phyloP scores from a whole-genome alignment of 2,888 invertebrate species.

The Pecten maximus region DNA sequence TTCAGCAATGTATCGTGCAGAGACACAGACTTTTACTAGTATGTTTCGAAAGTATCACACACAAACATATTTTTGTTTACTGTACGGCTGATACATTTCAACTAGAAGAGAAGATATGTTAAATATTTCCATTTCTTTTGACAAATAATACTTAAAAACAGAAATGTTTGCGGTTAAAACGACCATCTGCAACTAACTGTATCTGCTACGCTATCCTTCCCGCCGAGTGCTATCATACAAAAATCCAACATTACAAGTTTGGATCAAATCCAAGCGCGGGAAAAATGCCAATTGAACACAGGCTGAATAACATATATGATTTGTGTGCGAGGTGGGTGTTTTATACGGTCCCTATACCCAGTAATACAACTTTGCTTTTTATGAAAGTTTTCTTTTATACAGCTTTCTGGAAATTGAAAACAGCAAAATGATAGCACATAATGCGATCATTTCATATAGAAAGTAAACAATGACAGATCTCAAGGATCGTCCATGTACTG shows the following conservation, averaged over 20 bases:
- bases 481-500: no score
- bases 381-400: neutral
- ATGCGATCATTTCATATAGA: neutral
- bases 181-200: neutral
- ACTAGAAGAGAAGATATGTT: neutral
- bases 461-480: neutral
- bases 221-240: neutral
- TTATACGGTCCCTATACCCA: neutral
- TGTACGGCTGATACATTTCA: neutral
- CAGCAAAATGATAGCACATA: neutral
- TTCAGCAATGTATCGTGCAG: no score
- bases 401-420: neutral
- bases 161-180: neutral
- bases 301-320: neutral
- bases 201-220: neutral
- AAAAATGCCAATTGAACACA: slow-evolving; percentile 5
- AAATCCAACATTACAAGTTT: slow-evolving; percentile 26
- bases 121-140: neutral
- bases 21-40: no score
- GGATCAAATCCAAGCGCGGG: slow-evolving; percentile 32
- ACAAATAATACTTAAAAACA: neutral
- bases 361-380: neutral
- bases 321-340: neutral
- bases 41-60: no score
- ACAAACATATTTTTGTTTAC: neutral